A percentile compares a stretch with the other conserved stretches of the same genome.
Evolutionary conservation across 2,113 vertebrate genomes (phyloP).

Genomic region (Brachypteracias leptosomus): DNA sequence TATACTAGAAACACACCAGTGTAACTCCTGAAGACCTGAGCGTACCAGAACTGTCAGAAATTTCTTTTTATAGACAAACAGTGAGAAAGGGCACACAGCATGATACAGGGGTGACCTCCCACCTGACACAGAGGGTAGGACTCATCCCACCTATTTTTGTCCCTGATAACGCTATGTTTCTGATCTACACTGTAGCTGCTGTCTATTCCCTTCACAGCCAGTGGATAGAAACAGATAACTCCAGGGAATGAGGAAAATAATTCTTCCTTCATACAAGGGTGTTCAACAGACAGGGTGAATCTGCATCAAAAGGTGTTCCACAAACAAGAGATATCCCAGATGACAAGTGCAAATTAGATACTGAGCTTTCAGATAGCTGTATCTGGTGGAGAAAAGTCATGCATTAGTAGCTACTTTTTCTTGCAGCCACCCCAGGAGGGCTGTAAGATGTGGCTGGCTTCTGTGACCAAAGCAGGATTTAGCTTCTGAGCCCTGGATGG

Average conservation of each 20-base stretch:
- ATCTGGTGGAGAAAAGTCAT: not conserved
- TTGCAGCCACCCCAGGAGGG: not conserved
- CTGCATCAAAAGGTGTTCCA: not conserved
- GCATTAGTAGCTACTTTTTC: not conserved
- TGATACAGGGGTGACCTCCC: not conserved
- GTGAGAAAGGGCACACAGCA: not conserved
- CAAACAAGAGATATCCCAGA: not conserved
- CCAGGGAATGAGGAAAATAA: not conserved
- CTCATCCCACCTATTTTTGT: not conserved
- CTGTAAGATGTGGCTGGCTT: not conserved
- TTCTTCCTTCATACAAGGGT: not conserved
- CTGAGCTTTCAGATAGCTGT: not conserved
- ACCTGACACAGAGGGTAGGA: not conserved
- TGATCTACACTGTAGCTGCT: not conserved
- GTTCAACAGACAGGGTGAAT: not conserved
- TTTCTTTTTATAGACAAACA: not conserved
- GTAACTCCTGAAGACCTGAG: not conserved
- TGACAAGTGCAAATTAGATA: constrained; percentile 26
- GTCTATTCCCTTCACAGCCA: not conserved
- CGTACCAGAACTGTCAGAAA: not conserved
- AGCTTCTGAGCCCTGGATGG: not conserved
- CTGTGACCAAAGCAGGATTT: not conserved
- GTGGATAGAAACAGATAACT: not conserved
- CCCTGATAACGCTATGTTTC: not conserved
- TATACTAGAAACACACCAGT: not conserved